Conservation (phyloP, 2,888 invertebrate species). For the Corbicula japonica region DNA sequence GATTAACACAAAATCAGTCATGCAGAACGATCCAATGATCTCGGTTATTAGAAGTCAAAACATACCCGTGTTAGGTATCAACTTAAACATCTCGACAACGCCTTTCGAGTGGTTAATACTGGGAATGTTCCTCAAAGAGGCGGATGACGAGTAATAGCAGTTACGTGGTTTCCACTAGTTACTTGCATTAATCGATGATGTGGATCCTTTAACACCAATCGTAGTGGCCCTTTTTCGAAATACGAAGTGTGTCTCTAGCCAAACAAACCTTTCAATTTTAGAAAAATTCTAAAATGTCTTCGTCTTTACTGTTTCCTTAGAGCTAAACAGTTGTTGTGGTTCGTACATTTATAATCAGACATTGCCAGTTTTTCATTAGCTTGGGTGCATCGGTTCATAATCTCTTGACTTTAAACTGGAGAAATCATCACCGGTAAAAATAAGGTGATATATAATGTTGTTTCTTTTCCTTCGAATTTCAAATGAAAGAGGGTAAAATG, state of each 20-base stretch:
- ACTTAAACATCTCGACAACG: no score
- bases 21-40: no score
- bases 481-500: slow-evolving; percentile 3
- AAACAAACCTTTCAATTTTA: neutral
- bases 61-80: no score
- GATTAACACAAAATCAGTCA: no score
- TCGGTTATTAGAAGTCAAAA: no score
- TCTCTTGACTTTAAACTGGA: slow-evolving; percentile 25
- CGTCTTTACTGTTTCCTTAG: slow-evolving; percentile 15
- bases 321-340: neutral
- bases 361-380: slow-evolving; percentile 4
- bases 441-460: slow-evolving; percentile 19
- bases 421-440: slow-evolving; percentile 15
- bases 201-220: no score
- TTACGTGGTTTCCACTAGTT: no score
- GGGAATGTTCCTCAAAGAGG: no score
- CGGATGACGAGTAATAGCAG: no score
- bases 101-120: no score
- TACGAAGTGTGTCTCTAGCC: neutral
- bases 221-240: neutral
- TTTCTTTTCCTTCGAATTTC: slow-evolving; percentile 15
- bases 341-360: slow-evolving; percentile 18
- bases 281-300: neutral
- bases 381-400: slow-evolving; percentile 24
- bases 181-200: no score